These are phyloP conservation scores for Drosophila borealis DNA, from an alignment of 2,888 invertebrate species.

Conservation along the genomic window DNA sequence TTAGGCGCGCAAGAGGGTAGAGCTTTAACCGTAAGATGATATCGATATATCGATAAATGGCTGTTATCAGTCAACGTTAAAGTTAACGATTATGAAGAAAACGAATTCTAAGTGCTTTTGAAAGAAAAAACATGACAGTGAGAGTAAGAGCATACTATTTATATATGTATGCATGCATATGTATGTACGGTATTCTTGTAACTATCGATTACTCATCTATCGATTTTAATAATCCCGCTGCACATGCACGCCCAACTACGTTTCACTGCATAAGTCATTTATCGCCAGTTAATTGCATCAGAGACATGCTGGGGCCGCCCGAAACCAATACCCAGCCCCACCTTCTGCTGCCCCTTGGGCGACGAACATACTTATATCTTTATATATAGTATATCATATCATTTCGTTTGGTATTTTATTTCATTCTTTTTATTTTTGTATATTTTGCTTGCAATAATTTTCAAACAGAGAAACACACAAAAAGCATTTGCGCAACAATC, in stretches of 20 bases:
- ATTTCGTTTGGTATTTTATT: conserved; percentile 24
- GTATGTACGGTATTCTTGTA: no score
- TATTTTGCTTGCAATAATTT: conserved; percentile 74
- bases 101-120: not conserved
- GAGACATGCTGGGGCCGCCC: conserved; percentile 54
- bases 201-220: conserved; percentile 38
- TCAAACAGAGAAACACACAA: conserved; percentile 79
- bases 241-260: conserved; percentile 1
- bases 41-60: conserved; percentile 7
- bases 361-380: conserved; percentile 12
- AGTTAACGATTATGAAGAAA: no score
- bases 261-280: conserved; percentile 55
- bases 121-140: not conserved
- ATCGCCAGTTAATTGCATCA: conserved; percentile 69
- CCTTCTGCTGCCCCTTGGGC: not conserved
- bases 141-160: no score
- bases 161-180: no score
- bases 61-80: no score
- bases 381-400: conserved; percentile 24
- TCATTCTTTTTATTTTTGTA: conserved; percentile 30
- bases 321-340: conserved; percentile 13
- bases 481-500: conserved; percentile 79
- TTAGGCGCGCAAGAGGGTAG: no score
- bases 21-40: no score
- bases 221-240: not conserved